Evolutionary conservation across 2,888 invertebrate genomes (phyloP).

Genomic region (Watsonalla binaria): DNA sequence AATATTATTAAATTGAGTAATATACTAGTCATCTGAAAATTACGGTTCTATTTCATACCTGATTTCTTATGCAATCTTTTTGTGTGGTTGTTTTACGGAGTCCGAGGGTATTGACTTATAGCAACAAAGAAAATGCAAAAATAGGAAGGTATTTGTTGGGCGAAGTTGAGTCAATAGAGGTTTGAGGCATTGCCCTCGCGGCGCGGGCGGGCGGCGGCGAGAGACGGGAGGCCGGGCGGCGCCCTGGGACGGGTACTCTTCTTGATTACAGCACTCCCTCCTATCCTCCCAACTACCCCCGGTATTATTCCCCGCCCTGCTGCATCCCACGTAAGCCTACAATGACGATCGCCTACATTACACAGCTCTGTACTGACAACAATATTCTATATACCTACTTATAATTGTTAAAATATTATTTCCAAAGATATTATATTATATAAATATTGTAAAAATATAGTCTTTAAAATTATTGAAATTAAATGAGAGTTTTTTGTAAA

Average conservation of each 20-base stretch:
- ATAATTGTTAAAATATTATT: too few species aligned
- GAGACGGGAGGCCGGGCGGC: conserved; percentile 31
- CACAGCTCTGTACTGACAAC: background rate
- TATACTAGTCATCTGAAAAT: too few species aligned
- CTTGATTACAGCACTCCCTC: conserved; percentile 75
- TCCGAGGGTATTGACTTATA: conserved; percentile 51
- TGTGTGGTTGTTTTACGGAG: conserved; percentile 12
- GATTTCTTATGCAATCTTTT: conserved; percentile 13
- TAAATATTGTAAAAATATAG: too few species aligned
- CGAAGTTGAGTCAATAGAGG: conserved; percentile 72
- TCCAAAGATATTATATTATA: too few species aligned
- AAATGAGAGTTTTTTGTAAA: too few species aligned
- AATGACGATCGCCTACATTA: conserved; percentile 41
- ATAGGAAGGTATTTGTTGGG: conserved; percentile 49
- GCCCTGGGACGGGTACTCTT: conserved; percentile 77
- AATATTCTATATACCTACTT: too few species aligned
- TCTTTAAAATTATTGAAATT: too few species aligned
- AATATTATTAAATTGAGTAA: too few species aligned
- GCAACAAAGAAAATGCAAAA: conserved; percentile 65
- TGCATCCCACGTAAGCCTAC: conserved; percentile 60
- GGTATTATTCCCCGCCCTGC: conserved; percentile 42
- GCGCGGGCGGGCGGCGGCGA: conserved; percentile 15
- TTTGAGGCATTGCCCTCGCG: conserved; percentile 72
- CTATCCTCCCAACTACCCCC: conserved; percentile 31
- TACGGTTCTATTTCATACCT: background rate